phyloP scores from a whole-genome alignment of 2,888 invertebrate species.

The Acronicta alni region DNA sequence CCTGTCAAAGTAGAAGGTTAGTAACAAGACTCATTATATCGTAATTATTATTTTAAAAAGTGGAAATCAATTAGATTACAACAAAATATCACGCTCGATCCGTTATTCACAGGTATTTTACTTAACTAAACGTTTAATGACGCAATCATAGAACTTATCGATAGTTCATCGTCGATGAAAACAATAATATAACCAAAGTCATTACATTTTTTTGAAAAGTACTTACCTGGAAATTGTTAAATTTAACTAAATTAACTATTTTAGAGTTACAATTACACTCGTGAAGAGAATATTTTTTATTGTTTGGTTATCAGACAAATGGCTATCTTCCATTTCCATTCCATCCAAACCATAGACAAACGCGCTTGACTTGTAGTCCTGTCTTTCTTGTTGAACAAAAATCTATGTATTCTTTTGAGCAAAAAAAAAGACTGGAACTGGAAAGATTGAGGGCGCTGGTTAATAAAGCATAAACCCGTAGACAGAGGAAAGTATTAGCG shows the following conservation, averaged over 20 bases:
- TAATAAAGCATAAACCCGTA: too few species aligned
- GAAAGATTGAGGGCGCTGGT: too few species aligned
- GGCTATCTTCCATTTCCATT: slow-evolving; percentile 80
- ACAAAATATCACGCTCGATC: slow-evolving; percentile 44
- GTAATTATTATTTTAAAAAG: slow-evolving; percentile 14
- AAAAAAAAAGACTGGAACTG: too few species aligned
- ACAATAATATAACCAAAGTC: slow-evolving; percentile 84
- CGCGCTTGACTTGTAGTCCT: not conserved
- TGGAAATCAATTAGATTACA: slow-evolving; percentile 15
- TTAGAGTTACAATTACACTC: slow-evolving; percentile 33
- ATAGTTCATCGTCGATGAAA: slow-evolving; percentile 81
- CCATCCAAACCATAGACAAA: slow-evolving; percentile 65
- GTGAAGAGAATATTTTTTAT: slow-evolving; percentile 48
- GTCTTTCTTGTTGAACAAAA: too few species aligned
- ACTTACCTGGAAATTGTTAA: slow-evolving; percentile 64
- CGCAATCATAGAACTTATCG: slow-evolving; percentile 85
- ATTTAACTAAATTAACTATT: slow-evolving; percentile 42
- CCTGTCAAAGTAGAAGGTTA: slow-evolving; percentile 84
- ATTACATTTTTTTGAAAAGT: slow-evolving; percentile 58
- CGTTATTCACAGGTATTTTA: slow-evolving; percentile 62
- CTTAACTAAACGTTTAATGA: slow-evolving; percentile 83
- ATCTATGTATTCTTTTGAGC: too few species aligned
- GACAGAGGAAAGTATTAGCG: too few species aligned
- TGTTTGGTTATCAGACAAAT: slow-evolving; percentile 77
- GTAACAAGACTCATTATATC: slow-evolving; percentile 50